Evolutionary conservation across 2,888 invertebrate genomes (phyloP), one percentile per base, ranked within the genome.

Genomic region (Achlya flavicornis): DNA sequence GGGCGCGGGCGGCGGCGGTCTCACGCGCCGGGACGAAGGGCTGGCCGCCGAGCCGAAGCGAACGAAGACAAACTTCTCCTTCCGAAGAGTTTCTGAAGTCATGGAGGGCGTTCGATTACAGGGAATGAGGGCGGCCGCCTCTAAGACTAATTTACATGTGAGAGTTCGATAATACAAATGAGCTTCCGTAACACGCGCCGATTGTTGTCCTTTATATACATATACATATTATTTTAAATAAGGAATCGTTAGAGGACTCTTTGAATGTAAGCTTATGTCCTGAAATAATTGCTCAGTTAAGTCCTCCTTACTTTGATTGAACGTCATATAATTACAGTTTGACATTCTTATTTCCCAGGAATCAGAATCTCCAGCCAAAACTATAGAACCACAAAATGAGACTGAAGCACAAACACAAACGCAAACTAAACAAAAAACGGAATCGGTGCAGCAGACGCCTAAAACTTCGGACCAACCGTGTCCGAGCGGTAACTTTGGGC

Each of bases 21-120:
- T 74, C 69, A 75, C 68, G 60, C 79, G 76, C 1, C 79, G 80
- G 38, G 89, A 78, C 4, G 88, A 85, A 12, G 61, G 64, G 0
- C 41, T 74, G 61, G 68, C 69, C n/a, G 68, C 69, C n/a, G 88
- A 81, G 63, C 81, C 77, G 4, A 86, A 78, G 65, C 81, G 75
- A 68, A 79, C 85, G 63, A 86, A 91, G 62, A 85, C 89, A 33
- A 94, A 94, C 81, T 94, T 94, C 81, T 92, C 94, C 41, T 94
- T 94, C 75, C 75, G 94, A 62, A 78, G 94, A 16, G 94, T 94
- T n/a, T 94, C 94, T 0, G 94, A 94, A 63, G 94, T 94, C 62
- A 92, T 94, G 92, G 94, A 94, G 73, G 94, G 93, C 1, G 94
- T 94, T 0, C 75, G 94, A 8, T 70, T 93, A 66, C 93, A 93